Base-by-base conservation (phyloP, 2,888 invertebrate genomes). In the Lasioglossum lativentre region DNA sequence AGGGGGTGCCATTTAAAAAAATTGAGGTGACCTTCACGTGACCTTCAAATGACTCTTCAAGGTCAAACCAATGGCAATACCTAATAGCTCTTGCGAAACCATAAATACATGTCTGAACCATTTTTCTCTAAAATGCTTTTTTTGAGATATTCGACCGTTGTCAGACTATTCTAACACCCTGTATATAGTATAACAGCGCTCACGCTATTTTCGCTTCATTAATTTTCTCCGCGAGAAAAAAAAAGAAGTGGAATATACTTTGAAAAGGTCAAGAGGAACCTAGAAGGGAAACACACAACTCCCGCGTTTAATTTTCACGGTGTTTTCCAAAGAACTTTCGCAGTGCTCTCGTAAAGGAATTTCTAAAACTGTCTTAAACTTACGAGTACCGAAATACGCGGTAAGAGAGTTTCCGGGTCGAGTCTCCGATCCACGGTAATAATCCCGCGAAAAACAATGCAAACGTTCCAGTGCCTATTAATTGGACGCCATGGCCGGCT, bases 241-340 rank as follows among this genome's bases (percentile, higher is more conserved):
- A 10, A 45, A n/a, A 1, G 3, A 45, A 16, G 8, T 3, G 38
- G 16, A 40, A 38, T n/a, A 38, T 47, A 77, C 19, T 47, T n/a
- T 47, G 27, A 16, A 68, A 68, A 68, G 47, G 47, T 52, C 45
- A 34, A 68, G 38, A 10, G 12, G 2, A 40, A 40, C n/a, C 70
- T 16, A 45, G 72, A 77, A 56, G 56, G 68, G 42, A 23, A 66
- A n/a, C n/a, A 30, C n/a, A 30, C 56, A 27, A 66, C 19, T 59
- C n/a, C 45, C 12, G 68, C 56, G 38, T 83, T 73, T 68, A 73
- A 77, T 83, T 83, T 83, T 56, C 76, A 75, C 83, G 66, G 42
- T 56, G 68, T 77, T 83, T 59, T 14, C 38, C 19, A 19, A 59
- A 42, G 73, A 84, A 77, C 84, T 83, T 78, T 42, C 47, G 38